Evolutionary conservation across 2,113 vertebrate species (phyloP).

Genomic region (Otis tarda): DNA sequence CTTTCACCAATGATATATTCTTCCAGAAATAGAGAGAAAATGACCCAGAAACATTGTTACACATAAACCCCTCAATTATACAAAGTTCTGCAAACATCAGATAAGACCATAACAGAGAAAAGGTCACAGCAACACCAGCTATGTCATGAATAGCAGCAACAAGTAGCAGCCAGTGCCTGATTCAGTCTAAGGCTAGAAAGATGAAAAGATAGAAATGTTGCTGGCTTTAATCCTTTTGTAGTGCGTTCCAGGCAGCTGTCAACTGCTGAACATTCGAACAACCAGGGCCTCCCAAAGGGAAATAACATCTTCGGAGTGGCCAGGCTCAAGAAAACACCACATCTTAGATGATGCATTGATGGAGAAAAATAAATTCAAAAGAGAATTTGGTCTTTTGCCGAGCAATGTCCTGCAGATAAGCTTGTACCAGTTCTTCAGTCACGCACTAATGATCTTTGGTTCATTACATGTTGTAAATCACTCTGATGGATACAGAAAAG

Average conservation of each 20-base stretch:
- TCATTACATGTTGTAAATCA: constrained; percentile 60
- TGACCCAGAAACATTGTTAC: background rate
- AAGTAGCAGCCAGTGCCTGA: constrained; percentile 71
- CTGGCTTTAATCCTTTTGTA: constrained; percentile 69
- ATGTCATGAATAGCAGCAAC: constrained; percentile 69
- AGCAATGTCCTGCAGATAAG: constrained; percentile 67
- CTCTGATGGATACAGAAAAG: constrained; percentile 49
- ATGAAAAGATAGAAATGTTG: constrained; percentile 72
- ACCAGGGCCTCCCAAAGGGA: constrained; percentile 72
- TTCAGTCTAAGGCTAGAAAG: constrained; percentile 58
- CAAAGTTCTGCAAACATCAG: constrained; percentile 54
- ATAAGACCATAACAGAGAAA: constrained; percentile 54
- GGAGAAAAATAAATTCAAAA: constrained; percentile 64
- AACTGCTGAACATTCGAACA: constrained; percentile 60
- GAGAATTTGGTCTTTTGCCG: constrained; percentile 56
- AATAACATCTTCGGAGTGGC: constrained; percentile 68
- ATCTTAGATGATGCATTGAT: constrained; percentile 68
- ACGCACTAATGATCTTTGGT: constrained; percentile 56
- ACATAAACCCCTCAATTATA: constrained; percentile 39
- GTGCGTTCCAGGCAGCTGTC: constrained; percentile 68
- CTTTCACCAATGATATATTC: background rate
- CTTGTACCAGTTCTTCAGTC: constrained; percentile 63
- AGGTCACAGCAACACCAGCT: constrained; percentile 66
- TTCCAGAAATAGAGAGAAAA: constrained; percentile 26
- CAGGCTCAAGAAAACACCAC: constrained; percentile 68